Base-by-base conservation (phyloP, 2,888 invertebrate genomes). In the Archips xylosteana region DNA sequence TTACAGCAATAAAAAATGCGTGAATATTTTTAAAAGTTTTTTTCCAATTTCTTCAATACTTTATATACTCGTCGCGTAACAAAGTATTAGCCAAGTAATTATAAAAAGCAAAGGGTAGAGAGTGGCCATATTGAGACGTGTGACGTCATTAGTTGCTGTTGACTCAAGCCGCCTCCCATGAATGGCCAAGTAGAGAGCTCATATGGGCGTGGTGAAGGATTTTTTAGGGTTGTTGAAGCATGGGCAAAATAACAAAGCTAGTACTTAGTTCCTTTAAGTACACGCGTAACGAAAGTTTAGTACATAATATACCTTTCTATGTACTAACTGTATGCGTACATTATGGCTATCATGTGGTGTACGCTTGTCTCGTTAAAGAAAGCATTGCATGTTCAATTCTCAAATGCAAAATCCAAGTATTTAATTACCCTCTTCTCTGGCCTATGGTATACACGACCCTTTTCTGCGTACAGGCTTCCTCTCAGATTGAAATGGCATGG, bases 121-220 rank as follows among this genome's bases (percentile, higher is more conserved):
- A 90, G 91, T 89, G 85, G 90, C 90, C 87, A 88, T 88, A 86
- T 90, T 87, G 89, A 88, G 88, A 83, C 86, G 87, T 80, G 83
- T 93, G 93, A 93, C 92, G 93, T 93, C 94, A 94, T 91, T 90
- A 91, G 87, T 78, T 82, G 79, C 76, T 93, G 93, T 94, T 93
- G 89, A 90, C 89, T 85, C 80, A 91, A 83, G 88, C 92, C 92
- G 92, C 92, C 92, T 90, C 89, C 84, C 79, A 77, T 91, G 89
- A 92, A 92, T 89, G 85, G 86, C 81, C 81, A 83, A 80, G 82
- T 78, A 79, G 82, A 81, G 81, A 23, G 81, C 77, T 80, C 80
- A 75, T 82, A 85, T 88, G 90, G 92, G 91, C 90, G 91, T 88
- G 87, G 86, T 74, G 70, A 72, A 74, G 49, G 70, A 23, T 47